phyloP scores from a whole-genome alignment of 2,797 vertebrate genomes.

The Spondyliosoma cantharus region DNA sequence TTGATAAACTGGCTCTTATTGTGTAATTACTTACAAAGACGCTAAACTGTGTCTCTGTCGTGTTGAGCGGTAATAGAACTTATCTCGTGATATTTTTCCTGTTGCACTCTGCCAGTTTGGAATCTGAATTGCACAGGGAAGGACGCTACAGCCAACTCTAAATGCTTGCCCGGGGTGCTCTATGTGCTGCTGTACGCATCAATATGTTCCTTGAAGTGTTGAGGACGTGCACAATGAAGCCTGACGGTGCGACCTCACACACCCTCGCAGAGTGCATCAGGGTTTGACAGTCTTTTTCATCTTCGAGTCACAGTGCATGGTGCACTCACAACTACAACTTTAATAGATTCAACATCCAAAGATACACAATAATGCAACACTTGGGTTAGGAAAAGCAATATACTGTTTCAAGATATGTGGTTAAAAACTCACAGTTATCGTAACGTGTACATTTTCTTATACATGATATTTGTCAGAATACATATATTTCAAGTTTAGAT shows the following conservation, averaged over 20 bases:
- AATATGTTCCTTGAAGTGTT: slow-evolving; percentile 60
- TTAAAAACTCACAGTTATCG: too few relatives aligned
- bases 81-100: background rate
- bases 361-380: background rate
- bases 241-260: slow-evolving; percentile 50
- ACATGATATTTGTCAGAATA: too few relatives aligned
- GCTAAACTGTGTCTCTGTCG: background rate
- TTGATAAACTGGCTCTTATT: background rate
- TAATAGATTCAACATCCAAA: background rate
- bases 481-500: too few relatives aligned
- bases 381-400: too few relatives aligned
- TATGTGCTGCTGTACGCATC: slow-evolving; percentile 50
- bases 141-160: slow-evolving; percentile 43
- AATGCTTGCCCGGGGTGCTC: slow-evolving; percentile 42
- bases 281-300: slow-evolving; percentile 13
- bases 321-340: background rate
- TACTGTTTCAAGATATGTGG: too few relatives aligned
- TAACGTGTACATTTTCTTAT: too few relatives aligned
- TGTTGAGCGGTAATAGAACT: background rate
- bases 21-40: background rate
- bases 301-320: background rate
- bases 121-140: slow-evolving; percentile 19
- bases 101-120: slow-evolving; percentile 11
- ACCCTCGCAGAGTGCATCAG: slow-evolving; percentile 18
- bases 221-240: slow-evolving; percentile 51